Conservation (phyloP, 92 coral and sea anemone species). For the Umimayanthus kanabou region DNA sequence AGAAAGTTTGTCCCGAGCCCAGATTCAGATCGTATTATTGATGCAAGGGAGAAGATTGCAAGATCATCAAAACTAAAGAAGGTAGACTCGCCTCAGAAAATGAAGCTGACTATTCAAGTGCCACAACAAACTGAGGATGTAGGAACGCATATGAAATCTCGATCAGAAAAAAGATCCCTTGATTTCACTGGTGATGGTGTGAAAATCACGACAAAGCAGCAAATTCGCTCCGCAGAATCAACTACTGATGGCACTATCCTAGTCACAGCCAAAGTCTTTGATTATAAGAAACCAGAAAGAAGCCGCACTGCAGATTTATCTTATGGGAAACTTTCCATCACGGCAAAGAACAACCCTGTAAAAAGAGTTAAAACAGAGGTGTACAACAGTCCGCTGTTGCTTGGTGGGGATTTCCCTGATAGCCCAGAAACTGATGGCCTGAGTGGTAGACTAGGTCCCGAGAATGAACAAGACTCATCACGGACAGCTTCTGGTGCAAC, state of each 20-base stretch:
- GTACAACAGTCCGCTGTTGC: background rate
- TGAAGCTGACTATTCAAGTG: slow-evolving; percentile 45
- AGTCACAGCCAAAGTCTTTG: slow-evolving; percentile 35
- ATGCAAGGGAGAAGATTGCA: slow-evolving; percentile 73
- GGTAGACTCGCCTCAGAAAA: slow-evolving; percentile 45
- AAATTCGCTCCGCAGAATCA: slow-evolving; percentile 21
- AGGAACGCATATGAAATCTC: background rate
- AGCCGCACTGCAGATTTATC: slow-evolving; percentile 35
- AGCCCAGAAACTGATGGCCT: slow-evolving; percentile 39
- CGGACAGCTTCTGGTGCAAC: slow-evolving; percentile 45
- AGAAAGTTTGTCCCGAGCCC: slow-evolving; percentile 9
- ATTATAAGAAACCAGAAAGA: slow-evolving; percentile 44
- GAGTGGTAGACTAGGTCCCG: slow-evolving; percentile 62
- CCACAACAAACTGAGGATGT: background rate
- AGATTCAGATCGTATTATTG: slow-evolving; percentile 34
- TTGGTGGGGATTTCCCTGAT: slow-evolving; percentile 12
- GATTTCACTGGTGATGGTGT: slow-evolving; percentile 62
- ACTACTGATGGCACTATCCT: slow-evolving; percentile 19
- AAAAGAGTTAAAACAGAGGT: background rate
- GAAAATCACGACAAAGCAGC: slow-evolving; percentile 66
- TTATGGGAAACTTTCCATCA: slow-evolving; percentile 40
- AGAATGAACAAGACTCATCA: slow-evolving; percentile 38
- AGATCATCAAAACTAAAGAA: slow-evolving; percentile 39
- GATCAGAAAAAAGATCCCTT: slow-evolving; percentile 32
- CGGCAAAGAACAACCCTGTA: slow-evolving; percentile 19